These are phyloP conservation scores for Cephus pygmeus DNA, from an alignment of 2,888 invertebrate species.

Conservation along the genomic window DNA sequence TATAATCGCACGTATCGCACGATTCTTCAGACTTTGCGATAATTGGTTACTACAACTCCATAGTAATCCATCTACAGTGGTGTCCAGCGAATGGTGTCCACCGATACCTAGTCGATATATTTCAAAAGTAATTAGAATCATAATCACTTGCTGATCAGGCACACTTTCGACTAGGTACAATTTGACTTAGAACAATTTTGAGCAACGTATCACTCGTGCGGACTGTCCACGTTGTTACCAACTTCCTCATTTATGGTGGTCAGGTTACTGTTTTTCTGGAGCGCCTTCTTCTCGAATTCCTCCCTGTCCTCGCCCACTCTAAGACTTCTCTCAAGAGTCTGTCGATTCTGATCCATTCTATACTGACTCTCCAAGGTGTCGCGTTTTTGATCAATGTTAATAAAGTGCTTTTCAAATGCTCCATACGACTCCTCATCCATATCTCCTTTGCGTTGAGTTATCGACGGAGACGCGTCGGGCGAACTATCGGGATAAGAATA, in stretches of 20 bases:
- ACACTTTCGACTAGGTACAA: conserved; percentile 38
- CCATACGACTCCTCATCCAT: conserved; percentile 38
- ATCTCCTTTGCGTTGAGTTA: conserved; percentile 41
- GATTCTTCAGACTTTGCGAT: conserved; percentile 2
- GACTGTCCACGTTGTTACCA: conserved; percentile 41
- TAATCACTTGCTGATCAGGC: conserved; percentile 16
- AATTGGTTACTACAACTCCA: not conserved
- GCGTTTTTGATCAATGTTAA: conserved; percentile 36
- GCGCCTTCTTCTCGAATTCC: conserved; percentile 28
- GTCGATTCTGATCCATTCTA: conserved; percentile 42
- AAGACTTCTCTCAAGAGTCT: conserved; percentile 42
- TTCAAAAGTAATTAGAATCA: not conserved
- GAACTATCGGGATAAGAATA: conserved; percentile 51
- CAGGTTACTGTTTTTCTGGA: conserved; percentile 39
- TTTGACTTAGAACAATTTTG: conserved; percentile 29
- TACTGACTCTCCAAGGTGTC: conserved; percentile 38
- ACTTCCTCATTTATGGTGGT: conserved; percentile 55
- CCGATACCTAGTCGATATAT: not conserved
- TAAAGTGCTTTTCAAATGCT: conserved; percentile 39
- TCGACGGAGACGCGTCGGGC: conserved; percentile 50
- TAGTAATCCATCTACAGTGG: not conserved
- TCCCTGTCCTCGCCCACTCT: conserved; percentile 23
- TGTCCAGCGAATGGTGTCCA: not conserved
- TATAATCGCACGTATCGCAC: not conserved
- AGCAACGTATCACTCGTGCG: conserved; percentile 39